These are phyloP conservation scores for Drosophila nigrodunni DNA, from an alignment of 1,140 invertebrate species.

Conservation along the genomic window DNA sequence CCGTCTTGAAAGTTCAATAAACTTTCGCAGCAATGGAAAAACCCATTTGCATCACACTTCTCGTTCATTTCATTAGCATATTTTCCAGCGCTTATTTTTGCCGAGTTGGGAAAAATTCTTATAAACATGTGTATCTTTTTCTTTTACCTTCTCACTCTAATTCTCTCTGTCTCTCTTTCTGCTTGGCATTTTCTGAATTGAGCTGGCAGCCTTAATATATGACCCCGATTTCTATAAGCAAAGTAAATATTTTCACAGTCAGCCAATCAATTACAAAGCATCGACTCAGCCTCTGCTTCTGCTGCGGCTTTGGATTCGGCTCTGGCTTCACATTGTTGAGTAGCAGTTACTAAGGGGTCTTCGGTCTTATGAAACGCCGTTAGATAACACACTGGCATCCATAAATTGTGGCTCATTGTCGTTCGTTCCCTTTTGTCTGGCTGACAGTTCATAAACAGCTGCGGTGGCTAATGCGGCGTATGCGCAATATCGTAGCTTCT, in stretches of 20 bases:
- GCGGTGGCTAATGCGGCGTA: constrained; percentile 51
- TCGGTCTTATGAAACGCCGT: constrained; percentile 51
- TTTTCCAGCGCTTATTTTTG: constrained; percentile 15
- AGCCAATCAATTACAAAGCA: constrained; percentile 64
- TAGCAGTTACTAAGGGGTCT: constrained; percentile 5
- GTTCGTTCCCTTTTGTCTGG: constrained; percentile 49
- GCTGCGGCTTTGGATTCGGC: not conserved
- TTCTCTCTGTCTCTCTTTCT: too few species aligned
- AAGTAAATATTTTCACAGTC: constrained; percentile 52
- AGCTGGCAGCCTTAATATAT: constrained; percentile 37
- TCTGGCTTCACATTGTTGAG: not conserved
- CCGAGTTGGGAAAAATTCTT: not conserved
- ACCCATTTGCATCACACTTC: constrained; percentile 38
- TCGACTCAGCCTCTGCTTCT: constrained; percentile 6
- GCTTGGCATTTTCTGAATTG: constrained; percentile 25
- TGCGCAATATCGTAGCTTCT: constrained; percentile 37
- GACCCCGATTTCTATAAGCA: constrained; percentile 38
- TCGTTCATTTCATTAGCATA: constrained; percentile 45
- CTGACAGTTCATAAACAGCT: constrained; percentile 48
- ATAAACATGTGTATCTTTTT: constrained; percentile 3
- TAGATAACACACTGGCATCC: constrained; percentile 72
- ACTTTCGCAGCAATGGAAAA: constrained; percentile 37
- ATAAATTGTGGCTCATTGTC: constrained; percentile 63
- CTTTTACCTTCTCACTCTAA: not conserved
- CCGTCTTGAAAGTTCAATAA: constrained; percentile 62